phyloP scores from a whole-genome alignment of 2,113 vertebrate species.

The Ceyx cyanopectus region DNA sequence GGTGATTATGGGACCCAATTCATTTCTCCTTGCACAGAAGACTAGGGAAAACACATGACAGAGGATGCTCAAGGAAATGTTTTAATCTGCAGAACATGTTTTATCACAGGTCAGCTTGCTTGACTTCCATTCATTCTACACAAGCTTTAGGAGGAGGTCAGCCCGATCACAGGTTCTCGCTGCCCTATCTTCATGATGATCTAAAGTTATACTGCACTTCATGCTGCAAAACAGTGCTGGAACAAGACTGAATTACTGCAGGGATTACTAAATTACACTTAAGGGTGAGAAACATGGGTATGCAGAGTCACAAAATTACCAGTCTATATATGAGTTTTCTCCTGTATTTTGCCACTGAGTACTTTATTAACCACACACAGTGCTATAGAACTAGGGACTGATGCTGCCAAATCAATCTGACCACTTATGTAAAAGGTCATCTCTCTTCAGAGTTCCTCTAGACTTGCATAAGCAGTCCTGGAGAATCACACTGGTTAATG shows the following conservation, averaged over 20 bases:
- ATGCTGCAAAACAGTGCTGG: accelerated
- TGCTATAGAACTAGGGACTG: background rate
- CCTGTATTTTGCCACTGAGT: background rate
- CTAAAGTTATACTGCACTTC: background rate
- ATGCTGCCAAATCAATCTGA: background rate
- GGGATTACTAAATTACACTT: background rate
- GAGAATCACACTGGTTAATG: constrained; percentile 10
- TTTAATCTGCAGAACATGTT: background rate
- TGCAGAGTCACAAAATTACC: background rate
- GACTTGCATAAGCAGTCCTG: background rate
- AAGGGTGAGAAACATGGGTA: background rate
- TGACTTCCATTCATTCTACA: background rate
- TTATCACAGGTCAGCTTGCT: background rate
- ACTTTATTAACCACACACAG: background rate
- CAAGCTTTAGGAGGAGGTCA: background rate
- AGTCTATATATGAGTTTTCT: background rate
- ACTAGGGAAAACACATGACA: background rate
- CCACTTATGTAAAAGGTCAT: background rate
- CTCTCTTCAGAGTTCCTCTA: background rate
- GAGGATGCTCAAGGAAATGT: accelerated
- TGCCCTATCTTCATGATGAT: background rate
- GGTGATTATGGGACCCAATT: background rate
- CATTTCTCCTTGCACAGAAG: background rate
- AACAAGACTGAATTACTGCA: background rate
- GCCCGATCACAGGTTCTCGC: background rate